phyloP scores from a whole-genome alignment of 2,113 vertebrate species.

The Vulpes lagopus region DNA sequence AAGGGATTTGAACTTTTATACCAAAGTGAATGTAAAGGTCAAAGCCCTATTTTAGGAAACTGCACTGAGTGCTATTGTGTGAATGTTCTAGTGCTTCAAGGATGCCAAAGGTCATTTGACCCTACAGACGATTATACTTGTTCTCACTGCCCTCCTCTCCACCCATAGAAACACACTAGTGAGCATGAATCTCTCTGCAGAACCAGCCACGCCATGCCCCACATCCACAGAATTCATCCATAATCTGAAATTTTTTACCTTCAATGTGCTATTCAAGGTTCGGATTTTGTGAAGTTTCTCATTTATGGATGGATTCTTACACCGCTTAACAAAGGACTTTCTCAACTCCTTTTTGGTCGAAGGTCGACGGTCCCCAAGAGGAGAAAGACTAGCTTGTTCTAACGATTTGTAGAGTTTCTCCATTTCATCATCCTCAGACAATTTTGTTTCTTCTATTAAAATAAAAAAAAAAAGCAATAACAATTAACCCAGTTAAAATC shows the following conservation, averaged over 20 bases:
- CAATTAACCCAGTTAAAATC: constrained; percentile 14
- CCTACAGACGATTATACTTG: neutral
- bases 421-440: constrained; percentile 93
- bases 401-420: constrained; percentile 95
- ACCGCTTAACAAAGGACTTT: constrained; percentile 96
- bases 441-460: constrained; percentile 85
- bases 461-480: constrained; percentile 64
- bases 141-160: neutral
- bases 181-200: neutral
- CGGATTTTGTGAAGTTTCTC: constrained; percentile 95
- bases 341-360: constrained; percentile 96
- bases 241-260: constrained; percentile 88
- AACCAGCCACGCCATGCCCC: neutral
- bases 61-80: neutral
- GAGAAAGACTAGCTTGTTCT: constrained; percentile 96
- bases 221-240: neutral
- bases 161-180: neutral
- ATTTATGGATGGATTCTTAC: constrained; percentile 95
- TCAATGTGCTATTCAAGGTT: constrained; percentile 96
- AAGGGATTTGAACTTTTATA: neutral
- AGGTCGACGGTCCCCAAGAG: constrained; percentile 94
- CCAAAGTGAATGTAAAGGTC: neutral
- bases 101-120: neutral
- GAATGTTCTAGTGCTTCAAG: neutral
- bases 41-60: neutral